These are phyloP conservation scores for Triplophysa yarkandensis DNA, from an alignment of 2,797 vertebrate genomes.

Conservation along the genomic window DNA sequence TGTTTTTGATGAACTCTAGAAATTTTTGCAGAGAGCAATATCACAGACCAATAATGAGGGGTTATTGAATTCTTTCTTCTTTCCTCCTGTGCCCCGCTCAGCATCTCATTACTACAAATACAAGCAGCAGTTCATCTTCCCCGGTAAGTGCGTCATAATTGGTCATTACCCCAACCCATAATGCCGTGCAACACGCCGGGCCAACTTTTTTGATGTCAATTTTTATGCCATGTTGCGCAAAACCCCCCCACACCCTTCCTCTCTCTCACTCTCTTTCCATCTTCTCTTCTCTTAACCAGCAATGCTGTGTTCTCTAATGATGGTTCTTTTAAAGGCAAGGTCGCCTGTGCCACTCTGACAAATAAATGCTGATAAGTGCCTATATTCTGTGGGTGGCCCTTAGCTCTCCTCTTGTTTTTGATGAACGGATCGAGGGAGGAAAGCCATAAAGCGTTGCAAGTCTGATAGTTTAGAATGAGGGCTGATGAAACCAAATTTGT, in stretches of 20 bases:
- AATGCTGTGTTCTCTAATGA: conserved; percentile 48
- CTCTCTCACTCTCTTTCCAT: conserved; percentile 2
- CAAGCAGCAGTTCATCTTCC: conserved; percentile 99
- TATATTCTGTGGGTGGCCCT: conserved; percentile 37
- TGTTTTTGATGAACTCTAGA: conserved; percentile 9
- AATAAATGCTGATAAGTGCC: conserved; percentile 36
- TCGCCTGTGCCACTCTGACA: conserved; percentile 38
- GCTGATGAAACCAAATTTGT: conserved; percentile 5
- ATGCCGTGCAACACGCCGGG: conserved; percentile 54
- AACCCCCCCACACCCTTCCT: conserved; percentile 49
- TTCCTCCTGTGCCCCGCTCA: conserved; percentile 68
- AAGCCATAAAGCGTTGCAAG: conserved; percentile 13
- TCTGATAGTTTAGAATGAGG: conserved; percentile 23
- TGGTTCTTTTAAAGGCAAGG: conserved; percentile 41
- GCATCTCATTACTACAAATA: conserved; percentile 98
- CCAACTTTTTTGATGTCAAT: conserved; percentile 65
- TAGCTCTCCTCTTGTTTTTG: conserved; percentile 28
- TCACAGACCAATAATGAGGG: conserved; percentile 14
- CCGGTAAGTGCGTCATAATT: conserved; percentile 78
- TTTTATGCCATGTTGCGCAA: conserved; percentile 56
- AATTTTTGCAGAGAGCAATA: conserved; percentile 21
- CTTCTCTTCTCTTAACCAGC: conserved; percentile 31
- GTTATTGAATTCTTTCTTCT: conserved; percentile 40
- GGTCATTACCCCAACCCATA: conserved; percentile 63
- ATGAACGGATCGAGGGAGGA: conserved; percentile 27